A percentile compares a stretch with the other conserved stretches of the same genome.
These are phyloP conservation scores for Eurois occulta DNA, from an alignment of 2,888 invertebrate genomes.

Conservation along the genomic window DNA sequence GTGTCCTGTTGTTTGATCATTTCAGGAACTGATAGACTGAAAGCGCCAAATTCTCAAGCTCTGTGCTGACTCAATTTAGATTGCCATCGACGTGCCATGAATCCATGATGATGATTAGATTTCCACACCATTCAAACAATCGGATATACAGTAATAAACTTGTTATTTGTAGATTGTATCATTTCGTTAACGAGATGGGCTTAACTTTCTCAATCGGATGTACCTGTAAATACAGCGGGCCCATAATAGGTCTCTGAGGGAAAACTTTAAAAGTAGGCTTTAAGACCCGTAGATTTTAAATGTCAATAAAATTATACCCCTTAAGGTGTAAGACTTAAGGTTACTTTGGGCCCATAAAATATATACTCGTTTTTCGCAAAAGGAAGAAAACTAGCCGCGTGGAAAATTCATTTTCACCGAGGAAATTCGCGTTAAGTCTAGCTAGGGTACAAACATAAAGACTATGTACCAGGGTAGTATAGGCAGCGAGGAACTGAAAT, in stretches of 20 bases:
- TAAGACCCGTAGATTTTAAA: background rate
- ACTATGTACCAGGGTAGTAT: conserved; percentile 55
- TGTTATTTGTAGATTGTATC: background rate
- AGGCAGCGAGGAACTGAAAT: conserved; percentile 23
- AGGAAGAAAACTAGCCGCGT: too few relatives aligned
- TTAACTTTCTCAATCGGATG: background rate
- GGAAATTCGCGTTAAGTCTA: conserved; percentile 8
- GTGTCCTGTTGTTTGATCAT: background rate
- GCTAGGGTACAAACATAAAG: conserved; percentile 34
- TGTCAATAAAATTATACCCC: background rate
- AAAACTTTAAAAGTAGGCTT: background rate
- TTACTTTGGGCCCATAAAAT: too few relatives aligned
- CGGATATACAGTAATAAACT: background rate
- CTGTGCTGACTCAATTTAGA: background rate
- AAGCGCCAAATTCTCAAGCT: background rate
- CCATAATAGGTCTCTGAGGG: background rate
- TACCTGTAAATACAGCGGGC: background rate
- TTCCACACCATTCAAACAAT: background rate
- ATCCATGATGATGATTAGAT: background rate
- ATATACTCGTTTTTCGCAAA: background rate
- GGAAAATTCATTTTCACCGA: conserved; percentile 1
- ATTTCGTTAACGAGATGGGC: background rate
- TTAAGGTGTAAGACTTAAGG: background rate
- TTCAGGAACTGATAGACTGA: background rate
- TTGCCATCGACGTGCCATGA: background rate